Base-by-base conservation (phyloP, 2,888 invertebrate genomes). In the Nowickia ferox region DNA sequence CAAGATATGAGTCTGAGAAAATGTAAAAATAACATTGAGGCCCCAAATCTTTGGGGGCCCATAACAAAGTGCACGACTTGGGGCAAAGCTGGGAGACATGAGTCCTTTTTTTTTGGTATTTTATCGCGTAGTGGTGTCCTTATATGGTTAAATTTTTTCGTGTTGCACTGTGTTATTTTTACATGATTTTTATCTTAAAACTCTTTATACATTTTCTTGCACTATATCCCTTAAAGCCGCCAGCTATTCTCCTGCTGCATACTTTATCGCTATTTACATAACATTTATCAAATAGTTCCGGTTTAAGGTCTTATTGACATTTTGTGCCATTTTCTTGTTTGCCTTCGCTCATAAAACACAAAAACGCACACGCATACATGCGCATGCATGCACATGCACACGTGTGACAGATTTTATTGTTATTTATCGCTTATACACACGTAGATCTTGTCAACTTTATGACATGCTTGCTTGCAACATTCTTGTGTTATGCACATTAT, bases 261-360 rank as follows among this genome's bases (percentile, higher is more conserved):
- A 15, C 3, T 17, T 15, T 48, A 80, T 68, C 57, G 65, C 44
- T 80, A 74, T 74, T 74, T 81, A 53, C 68, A 81, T 74, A 66
- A 59, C 9, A n/a, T 30, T 59, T 74, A n/a, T 48, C 59, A 11
- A 68, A 51, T 69, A 51, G 57, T 51, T 59, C 22, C 22, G 55
- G 1, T 40, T 30, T 59, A 68, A 74, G 51, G 66, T 68, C 71
- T 61, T 59, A 72, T 46, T 46, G 59, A 38, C 30, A 72, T 72
- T 30, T 48, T 46, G 51, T 10, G 19, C 42, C n/a, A 71, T 44
- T 15, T 15, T 42, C 10, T 42, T 22, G 42, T 55, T 5, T 19
- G 1, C 30, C 55, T 55, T 5, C 19, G 1, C 6, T 22, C 38
- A 61, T 22, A n/a, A 40, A 38, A 59, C 9, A 17, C 10, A 2